Evolutionary conservation across 2,113 vertebrate species (phyloP), one percentile per base, ranked within the genome.

Genomic region (Limanda limanda): DNA sequence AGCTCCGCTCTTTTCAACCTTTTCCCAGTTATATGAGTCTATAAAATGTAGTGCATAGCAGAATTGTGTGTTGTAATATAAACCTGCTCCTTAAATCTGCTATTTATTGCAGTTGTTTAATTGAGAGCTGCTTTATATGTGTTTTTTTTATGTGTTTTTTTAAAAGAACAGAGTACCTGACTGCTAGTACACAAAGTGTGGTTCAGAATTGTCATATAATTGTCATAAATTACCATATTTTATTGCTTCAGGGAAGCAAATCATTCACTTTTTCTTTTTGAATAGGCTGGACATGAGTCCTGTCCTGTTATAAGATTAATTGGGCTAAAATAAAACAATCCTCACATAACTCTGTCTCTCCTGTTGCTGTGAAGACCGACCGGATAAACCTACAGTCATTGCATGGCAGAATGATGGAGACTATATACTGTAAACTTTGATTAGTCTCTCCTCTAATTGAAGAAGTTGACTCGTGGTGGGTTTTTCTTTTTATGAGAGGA

Each of bases 41-140:
- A 76, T 90, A 80, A 88, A 89, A 79, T 72, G 24, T 21, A 64
- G 76, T 68, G 18, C 48, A 59, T 10, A 57, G 68, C 47, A 67
- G 21, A 80, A 79, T 66, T 62, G 57, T 86, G 60, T 52, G 54
- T 57, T 81, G 60, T 67, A 74, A 71, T 27, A 67, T 54, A 68
- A 85, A 64, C 59, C 42, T 7, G 55, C 54, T 73, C 27, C 55
- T 51, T 71, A 64, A 75, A 84, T 71, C 54, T 79, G 55, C 48
- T 64, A 17, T 69, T 89, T 71, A 74, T 73, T 84, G 51, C 21
- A 31, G 4, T 24, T 37, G 23, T 73, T 67, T 71, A 11, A 76
- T 78, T 63, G 67, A 78, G 27, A 71, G 67, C 55, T 75, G 31
- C 47, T 78, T 58, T 70, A 54, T 73, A 51, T 72, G 70, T 35